Base-by-base conservation (phyloP, 2,113 vertebrate species). In the Nipponia nippon region DNA sequence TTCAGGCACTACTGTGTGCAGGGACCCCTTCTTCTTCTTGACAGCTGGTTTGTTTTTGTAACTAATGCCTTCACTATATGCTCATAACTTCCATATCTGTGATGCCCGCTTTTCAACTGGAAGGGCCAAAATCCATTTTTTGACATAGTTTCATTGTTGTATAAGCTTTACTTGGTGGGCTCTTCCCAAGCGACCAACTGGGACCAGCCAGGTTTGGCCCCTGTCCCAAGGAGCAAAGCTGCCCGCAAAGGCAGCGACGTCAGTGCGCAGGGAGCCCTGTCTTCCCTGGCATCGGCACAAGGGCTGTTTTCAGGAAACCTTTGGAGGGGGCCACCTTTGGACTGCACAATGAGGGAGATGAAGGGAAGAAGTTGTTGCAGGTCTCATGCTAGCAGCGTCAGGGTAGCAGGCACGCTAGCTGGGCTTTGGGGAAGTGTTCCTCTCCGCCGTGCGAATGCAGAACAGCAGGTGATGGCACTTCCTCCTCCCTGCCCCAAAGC, bases 1-100 rank as follows among this genome's bases (percentile, higher is more conserved):
- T 97, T 89, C 96, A 97, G 94, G 97, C 95, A 95, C 96, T 97
- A 95, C 95, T 97, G 96, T 97, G 95, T 95, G 95, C 91, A 94
- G 95, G 94, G 96, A 96, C 95, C 94, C 94, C 95, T 97, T 96
- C 94, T 96, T 95, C 96, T 96, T 92, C 89, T 80, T 97, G 96
- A 96, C 97, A 97, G 95, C 94, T 96, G 95, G 97, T 97, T 97
- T 97, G 94, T 96, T 96, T 97, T 96, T 94, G 5, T 93, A 97
- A 91, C 94, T 97, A 97, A 96, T 96, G 90, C 95, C 95, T 97
- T 94, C 93, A 66, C 92, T 96, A 56, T 94, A 92, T 87, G 92
- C 95, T 96, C 95, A 90, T 96, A 96, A 95, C 94, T 96, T 96
- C 95, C 86, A 92, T 96, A 95, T 90, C 89, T 34, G 58, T 19